A percentile compares a stretch with the other conserved stretches of the same genome.
Evolutionary conservation across 2,113 vertebrate genomes (phyloP).

Genomic region (Piprites chloris): DNA sequence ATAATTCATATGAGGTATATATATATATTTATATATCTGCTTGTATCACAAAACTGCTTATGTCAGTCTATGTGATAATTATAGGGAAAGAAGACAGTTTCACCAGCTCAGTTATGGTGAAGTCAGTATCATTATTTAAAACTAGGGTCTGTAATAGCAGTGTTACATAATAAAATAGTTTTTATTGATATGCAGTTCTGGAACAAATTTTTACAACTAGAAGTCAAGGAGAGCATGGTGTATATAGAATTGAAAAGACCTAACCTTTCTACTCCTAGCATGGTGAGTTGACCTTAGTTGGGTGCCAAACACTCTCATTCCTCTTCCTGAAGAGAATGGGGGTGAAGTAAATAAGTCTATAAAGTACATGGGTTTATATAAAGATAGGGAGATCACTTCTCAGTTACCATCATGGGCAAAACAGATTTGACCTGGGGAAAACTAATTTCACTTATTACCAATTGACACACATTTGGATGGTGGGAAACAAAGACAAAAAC

Average conservation of each 20-base stretch:
- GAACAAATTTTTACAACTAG: background rate
- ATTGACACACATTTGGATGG: background rate
- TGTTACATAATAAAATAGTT: background rate
- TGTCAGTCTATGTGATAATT: background rate
- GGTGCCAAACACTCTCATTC: background rate
- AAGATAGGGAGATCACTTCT: background rate
- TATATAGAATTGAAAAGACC: background rate
- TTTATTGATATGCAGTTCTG: background rate
- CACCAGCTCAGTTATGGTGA: background rate
- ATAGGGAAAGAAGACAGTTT: background rate
- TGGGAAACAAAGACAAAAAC: background rate
- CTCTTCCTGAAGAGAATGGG: background rate
- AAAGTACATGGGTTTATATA: background rate
- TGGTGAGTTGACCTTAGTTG: background rate
- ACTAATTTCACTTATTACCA: background rate
- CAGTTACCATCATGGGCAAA: background rate
- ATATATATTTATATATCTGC: background rate
- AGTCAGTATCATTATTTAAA: background rate
- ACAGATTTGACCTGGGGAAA: background rate
- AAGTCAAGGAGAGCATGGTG: background rate
- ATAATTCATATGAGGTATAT: background rate
- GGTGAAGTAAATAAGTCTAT: background rate
- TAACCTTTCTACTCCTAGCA: fast-evolving
- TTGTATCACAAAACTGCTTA: background rate
- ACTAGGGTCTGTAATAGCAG: background rate